Evolutionary conservation across 1,140 invertebrate genomes (phyloP).

Genomic region (Trigoniulus corallinus): DNA sequence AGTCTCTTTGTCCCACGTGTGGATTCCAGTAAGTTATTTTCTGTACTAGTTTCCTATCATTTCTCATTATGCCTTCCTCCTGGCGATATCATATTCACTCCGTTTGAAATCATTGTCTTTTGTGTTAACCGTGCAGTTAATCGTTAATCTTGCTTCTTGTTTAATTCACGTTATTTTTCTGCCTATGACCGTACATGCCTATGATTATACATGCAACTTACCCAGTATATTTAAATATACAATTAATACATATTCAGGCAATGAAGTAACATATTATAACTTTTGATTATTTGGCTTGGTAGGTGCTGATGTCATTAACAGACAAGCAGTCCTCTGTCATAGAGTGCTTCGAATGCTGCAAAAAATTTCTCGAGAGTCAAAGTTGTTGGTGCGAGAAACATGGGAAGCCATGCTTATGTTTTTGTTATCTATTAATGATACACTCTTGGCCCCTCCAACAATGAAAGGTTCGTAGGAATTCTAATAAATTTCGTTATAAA

Average conservation of each 20-base stretch:
- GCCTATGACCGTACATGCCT: too few species aligned
- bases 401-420: slow-evolving; percentile 83
- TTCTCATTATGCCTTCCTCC: neutral
- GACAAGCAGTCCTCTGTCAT: slow-evolving; percentile 89
- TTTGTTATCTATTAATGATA: slow-evolving; percentile 81
- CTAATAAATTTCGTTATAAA: neutral
- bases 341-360: slow-evolving; percentile 77
- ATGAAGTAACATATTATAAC: too few species aligned
- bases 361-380: slow-evolving; percentile 63
- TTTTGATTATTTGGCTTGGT: slow-evolving; percentile 8
- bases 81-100: too few species aligned
- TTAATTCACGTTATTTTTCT: too few species aligned
- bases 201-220: too few species aligned
- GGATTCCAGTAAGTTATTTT: slow-evolving; percentile 62
- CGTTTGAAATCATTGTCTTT: too few species aligned
- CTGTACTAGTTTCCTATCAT: slow-evolving; percentile 9
- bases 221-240: too few species aligned
- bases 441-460: slow-evolving; percentile 73
- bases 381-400: slow-evolving; percentile 59
- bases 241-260: too few species aligned
- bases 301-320: slow-evolving; percentile 75
- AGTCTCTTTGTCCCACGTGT: slow-evolving; percentile 89
- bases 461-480: slow-evolving; percentile 60
- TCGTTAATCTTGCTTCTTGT: too few species aligned
- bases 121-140: too few species aligned